phyloP scores from a whole-genome alignment of 2,113 vertebrate genomes.

The Laticauda laticaudata region DNA sequence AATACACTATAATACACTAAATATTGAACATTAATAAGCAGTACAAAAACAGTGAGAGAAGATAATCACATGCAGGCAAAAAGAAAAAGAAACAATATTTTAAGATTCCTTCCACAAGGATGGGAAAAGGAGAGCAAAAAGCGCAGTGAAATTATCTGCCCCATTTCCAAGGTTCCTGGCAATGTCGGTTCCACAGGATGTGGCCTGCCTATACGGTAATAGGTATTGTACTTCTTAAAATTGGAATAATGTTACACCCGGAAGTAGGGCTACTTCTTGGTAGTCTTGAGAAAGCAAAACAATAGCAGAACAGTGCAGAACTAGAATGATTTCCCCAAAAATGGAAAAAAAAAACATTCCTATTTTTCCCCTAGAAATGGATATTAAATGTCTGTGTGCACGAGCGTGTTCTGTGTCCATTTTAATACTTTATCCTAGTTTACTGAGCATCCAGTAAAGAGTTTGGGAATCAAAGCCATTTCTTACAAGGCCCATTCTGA shows the following conservation, averaged over 20 bases:
- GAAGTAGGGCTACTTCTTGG: background rate
- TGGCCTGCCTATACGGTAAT: background rate
- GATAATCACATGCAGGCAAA: background rate
- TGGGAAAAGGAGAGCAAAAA: background rate
- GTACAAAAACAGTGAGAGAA: background rate
- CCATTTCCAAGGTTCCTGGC: background rate
- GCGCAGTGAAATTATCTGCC: background rate
- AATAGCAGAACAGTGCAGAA: background rate
- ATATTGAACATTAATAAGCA: background rate
- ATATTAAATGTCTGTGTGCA: background rate
- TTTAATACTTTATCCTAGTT: background rate
- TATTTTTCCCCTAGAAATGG: too few species aligned
- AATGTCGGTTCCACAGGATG: too few species aligned
- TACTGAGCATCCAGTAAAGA: background rate
- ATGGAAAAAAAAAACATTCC: too few species aligned
- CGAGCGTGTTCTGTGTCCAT: fast-evolving
- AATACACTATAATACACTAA: background rate
- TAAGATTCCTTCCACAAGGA: background rate
- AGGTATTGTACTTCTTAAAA: background rate
- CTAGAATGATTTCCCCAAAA: background rate
- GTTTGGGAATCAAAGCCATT: background rate
- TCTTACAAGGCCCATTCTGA: background rate
- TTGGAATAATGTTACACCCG: background rate
- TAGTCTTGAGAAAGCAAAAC: background rate
- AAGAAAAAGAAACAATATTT: background rate